Base-by-base conservation (phyloP, 2,888 invertebrate genomes). In the Anthrax anthrax region DNA sequence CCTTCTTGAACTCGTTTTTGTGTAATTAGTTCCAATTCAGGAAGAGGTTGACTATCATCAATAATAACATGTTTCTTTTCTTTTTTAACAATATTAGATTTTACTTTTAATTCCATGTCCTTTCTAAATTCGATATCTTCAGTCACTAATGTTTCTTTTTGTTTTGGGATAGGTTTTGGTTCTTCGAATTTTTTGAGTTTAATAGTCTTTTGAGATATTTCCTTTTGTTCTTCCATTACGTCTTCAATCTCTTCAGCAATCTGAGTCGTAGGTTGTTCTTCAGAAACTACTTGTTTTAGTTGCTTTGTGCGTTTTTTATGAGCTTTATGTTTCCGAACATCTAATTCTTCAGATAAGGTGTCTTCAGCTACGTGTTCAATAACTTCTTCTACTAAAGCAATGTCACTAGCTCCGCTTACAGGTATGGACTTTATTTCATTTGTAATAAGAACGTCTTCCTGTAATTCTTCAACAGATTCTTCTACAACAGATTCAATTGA, bases 1-100 rank as follows among this genome's bases (percentile, higher is more conserved):
- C 67, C 70, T 57, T 74, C 72, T 18, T 72, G 72, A 5, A 68
- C 59, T 46, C 75, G 69, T 58, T 75, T 76, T 57, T 74, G 72
- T 17, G 76, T 73, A 43, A 77, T 73, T 19, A 77, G 70, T 61
- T 77, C 77, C 18, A 77, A 57, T 55, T 77, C 76, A 9, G 73
- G 74, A 40, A 77, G 56, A 9, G 75, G 75, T 52, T 71, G 72
- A 50, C 72, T 72, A 42, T 75, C 73, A 50, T 73, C 72, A 50
- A 72, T 67, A 18, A 69, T 58, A 19, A 71, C 60, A 8, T 70
- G 62, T 23, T 69, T 67, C 47, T 67, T 67, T 51, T 67, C 64
- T 48, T 69, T 68, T 49, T 67, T 69, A 37, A 67, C 64, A 45
- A 70, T 67, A 55, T 73, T 73, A 1, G 75, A 74, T 32, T 67